phyloP scores from a whole-genome alignment of 2,113 vertebrate genomes.

The Acrocephalus kingi region DNA sequence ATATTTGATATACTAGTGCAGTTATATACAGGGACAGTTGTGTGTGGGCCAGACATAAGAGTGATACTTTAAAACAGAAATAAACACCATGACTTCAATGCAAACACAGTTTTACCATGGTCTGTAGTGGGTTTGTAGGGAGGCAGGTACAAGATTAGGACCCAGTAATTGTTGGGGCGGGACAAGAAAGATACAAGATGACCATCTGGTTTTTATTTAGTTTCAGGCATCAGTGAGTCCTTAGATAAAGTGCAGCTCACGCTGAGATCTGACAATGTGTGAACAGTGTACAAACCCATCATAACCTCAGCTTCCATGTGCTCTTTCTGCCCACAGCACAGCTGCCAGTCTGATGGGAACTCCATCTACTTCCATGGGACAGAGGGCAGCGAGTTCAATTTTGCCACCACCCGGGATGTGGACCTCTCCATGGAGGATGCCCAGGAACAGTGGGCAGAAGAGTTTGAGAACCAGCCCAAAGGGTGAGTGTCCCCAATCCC shows the following conservation, averaged over 20 bases:
- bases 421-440: constrained; percentile 92
- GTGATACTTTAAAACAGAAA: neutral
- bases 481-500: constrained; percentile 78
- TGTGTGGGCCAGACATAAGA: neutral
- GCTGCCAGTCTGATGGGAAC: constrained; percentile 97
- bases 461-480: constrained; percentile 90
- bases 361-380: constrained; percentile 95
- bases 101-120: neutral
- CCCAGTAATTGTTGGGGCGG: fast-evolving
- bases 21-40: neutral
- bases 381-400: constrained; percentile 89
- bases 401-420: constrained; percentile 89
- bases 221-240: neutral
- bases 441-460: constrained; percentile 94
- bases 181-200: neutral
- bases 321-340: constrained; percentile 82
- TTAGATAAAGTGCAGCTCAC: neutral
- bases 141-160: neutral
- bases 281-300: neutral
- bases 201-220: neutral
- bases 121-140: neutral
- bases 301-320: neutral
- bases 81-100: neutral
- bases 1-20: neutral
- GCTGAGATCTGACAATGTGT: neutral